Conservation (phyloP, 2,797 vertebrate genomes). For the Chelmon rostratus region DNA sequence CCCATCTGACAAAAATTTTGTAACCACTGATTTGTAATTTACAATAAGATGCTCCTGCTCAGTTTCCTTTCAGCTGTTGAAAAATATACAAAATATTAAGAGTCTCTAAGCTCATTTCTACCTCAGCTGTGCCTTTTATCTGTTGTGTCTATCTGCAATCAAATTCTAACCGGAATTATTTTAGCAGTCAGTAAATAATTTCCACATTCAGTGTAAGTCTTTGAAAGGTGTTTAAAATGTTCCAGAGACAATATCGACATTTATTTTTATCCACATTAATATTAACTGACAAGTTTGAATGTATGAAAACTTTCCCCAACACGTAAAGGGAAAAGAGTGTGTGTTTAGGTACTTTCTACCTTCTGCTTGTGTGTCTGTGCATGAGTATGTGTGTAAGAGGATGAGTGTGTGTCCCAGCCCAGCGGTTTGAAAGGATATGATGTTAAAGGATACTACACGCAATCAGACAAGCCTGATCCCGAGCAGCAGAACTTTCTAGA, state of each 20-base stretch:
- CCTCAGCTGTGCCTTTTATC: background rate
- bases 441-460: conserved; percentile 89
- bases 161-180: background rate
- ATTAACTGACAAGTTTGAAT: background rate
- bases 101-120: background rate
- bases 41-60: background rate
- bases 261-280: background rate
- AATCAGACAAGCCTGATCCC: conserved; percentile 80
- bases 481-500: conserved; percentile 86
- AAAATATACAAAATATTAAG: background rate
- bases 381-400: background rate
- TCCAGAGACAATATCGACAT: background rate
- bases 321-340: conserved; percentile 67
- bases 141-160: background rate
- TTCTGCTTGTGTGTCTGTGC: conserved; percentile 16
- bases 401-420: background rate
- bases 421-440: conserved; percentile 85
- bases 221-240: background rate
- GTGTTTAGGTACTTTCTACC: background rate
- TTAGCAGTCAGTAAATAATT: background rate
- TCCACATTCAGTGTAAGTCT: background rate
- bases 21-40: background rate
- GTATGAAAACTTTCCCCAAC: conserved; percentile 47
- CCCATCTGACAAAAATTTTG: background rate
- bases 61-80: background rate